phyloP scores from a whole-genome alignment of 2,888 invertebrate genomes.

The Archips crataeganus region DNA sequence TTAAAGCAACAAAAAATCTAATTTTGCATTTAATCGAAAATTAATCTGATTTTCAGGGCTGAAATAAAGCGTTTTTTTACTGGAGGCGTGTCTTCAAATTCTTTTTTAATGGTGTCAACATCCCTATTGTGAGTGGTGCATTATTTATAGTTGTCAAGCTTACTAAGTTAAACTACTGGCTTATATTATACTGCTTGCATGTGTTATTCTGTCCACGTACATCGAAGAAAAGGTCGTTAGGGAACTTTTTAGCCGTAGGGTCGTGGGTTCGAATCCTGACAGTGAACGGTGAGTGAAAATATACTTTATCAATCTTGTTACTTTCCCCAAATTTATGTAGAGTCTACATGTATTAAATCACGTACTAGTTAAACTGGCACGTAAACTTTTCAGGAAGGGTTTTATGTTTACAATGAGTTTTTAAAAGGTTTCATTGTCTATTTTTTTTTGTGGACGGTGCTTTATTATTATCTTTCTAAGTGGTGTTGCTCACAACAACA shows the following conservation, averaged over 20 bases:
- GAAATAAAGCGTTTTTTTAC: too few relatives aligned
- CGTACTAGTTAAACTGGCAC: conserved; percentile 5
- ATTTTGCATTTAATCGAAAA: too few relatives aligned
- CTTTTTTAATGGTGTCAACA: too few relatives aligned
- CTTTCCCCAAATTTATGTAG: conserved; percentile 2
- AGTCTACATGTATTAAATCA: conserved; percentile 25
- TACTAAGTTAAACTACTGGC: conserved; percentile 20
- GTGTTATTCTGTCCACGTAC: conserved; percentile 40
- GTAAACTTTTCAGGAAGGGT: background rate
- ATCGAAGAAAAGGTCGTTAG: conserved; percentile 43
- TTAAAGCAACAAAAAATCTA: too few relatives aligned
- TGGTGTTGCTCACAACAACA: too few relatives aligned
- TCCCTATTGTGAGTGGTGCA: background rate
- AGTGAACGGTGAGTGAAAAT: conserved; percentile 36
- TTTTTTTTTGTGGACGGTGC: too few relatives aligned
- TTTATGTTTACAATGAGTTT: background rate
- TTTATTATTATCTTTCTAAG: too few relatives aligned
- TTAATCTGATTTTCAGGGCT: too few relatives aligned
- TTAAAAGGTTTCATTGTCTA: too few relatives aligned
- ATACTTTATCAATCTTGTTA: conserved; percentile 39
- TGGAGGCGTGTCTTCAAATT: too few relatives aligned
- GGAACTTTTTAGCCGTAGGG: conserved; percentile 42
- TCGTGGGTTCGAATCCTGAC: conserved; percentile 41
- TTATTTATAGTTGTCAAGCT: background rate
- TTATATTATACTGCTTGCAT: conserved; percentile 7